Base-by-base conservation (phyloP, 1,140 invertebrate species). In the Aphidius gifuensis region DNA sequence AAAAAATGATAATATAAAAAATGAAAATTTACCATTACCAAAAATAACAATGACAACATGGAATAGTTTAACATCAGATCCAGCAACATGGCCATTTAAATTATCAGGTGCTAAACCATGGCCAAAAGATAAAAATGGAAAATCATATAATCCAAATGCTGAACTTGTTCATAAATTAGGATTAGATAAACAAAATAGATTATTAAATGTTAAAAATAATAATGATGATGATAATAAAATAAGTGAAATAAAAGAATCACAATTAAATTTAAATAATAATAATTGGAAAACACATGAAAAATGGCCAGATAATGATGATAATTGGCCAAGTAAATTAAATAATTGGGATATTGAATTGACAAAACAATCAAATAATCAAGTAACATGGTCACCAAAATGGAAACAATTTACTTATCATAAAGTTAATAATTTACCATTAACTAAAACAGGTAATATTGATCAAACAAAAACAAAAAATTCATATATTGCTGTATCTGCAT, bases 381-480 rank as follows among this genome's bases (percentile, higher is more conserved):
- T 32, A 32, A 71, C 68, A 11, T 76, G 74, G 74, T 70, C 74
- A 0, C 57, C 66, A 8, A 78, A 77, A 49, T 80, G 75, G 75
- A 77, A 77, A 48, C 75, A 78, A 54, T 80, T 80, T 58, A 72
- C 73, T 0, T 80, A 80, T 39, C 76, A 80, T 62, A 73, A 73
- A 47, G 74, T 80, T 0, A 77, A 77, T 0, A 66, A 71, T 0
- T 56, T 69, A 23, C 76, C 77, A 1, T 64, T 73, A 0, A 68
- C 68, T 0, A 76, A 75, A 32, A 58, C 72, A 1, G 74, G 74
- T 0, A 63, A 68, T 11, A 65, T 64, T 0, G 40, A 70, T 0
- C 74, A 77, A 0, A 61, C 64, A 0, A 61, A 71, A 54, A 59
- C 72, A 3, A 74, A 71, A 57, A 80, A 80, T 61, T 71, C 78